Conservation (phyloP, 2,888 invertebrate genomes). For the Eilema griseolum region DNA sequence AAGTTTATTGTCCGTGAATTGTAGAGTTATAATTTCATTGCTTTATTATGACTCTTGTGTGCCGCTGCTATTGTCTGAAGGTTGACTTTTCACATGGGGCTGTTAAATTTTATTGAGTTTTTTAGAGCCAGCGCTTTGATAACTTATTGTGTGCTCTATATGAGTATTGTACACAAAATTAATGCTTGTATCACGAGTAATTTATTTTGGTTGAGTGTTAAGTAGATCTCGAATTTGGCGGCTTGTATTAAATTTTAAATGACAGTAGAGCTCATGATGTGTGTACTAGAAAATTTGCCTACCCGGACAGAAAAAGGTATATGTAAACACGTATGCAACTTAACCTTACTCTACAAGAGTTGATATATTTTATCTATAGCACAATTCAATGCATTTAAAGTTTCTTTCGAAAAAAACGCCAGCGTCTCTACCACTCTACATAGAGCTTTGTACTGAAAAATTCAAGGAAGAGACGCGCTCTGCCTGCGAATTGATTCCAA, state of each 20-base stretch:
- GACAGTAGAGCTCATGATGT: no score
- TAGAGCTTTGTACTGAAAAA: slow-evolving; percentile 29
- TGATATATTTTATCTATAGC: background rate
- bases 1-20: slow-evolving; percentile 20
- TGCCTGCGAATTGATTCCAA: slow-evolving; percentile 47
- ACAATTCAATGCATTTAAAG: background rate
- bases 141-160: background rate
- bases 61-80: background rate
- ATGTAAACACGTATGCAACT: background rate
- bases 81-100: background rate
- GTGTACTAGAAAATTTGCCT: no score
- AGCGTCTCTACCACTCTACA: slow-evolving; percentile 13
- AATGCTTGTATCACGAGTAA: background rate
- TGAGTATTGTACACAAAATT: background rate
- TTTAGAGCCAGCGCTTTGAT: background rate
- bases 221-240: background rate
- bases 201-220: background rate
- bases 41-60: slow-evolving; percentile 11
- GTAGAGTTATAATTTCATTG: slow-evolving; percentile 17
- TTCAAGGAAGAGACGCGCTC: slow-evolving; percentile 31
- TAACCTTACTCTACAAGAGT: background rate
- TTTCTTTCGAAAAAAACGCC: background rate
- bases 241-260: no score
- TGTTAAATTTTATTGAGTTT: background rate
- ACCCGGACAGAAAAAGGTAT: no score